Percentiles rank a stretch among this genome's conserved stretches.
Conservation (phyloP, 2,797 vertebrate species). For the Platalea minor region DNA sequence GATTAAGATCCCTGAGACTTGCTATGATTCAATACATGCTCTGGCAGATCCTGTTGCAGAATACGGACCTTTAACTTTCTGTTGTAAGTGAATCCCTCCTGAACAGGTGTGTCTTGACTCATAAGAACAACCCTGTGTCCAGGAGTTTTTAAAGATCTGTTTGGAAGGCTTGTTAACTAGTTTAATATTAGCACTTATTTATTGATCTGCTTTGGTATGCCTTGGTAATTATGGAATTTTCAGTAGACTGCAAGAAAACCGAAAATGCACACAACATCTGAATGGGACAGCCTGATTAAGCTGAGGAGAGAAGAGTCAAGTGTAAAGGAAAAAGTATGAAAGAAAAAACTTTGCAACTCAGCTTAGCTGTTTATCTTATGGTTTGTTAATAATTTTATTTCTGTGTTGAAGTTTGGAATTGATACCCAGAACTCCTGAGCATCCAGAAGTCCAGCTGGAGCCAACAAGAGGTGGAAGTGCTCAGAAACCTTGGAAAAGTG, state of each 20-base stretch:
- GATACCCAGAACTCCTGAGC: neutral
- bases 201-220: neutral
- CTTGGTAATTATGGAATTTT: neutral
- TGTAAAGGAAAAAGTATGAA: neutral
- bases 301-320: neutral
- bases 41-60: neutral
- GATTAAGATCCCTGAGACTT: neutral
- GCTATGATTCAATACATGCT: fast-evolving
- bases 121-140: neutral
- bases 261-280: neutral
- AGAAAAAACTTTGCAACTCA: fast-evolving
- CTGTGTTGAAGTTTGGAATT: neutral
- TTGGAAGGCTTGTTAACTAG: neutral
- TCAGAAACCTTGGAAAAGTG: neutral
- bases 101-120: neutral
- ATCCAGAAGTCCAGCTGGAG: neutral
- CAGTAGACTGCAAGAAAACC: neutral
- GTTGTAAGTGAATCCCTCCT: neutral
- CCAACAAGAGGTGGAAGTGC: neutral
- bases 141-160: neutral
- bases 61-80: neutral
- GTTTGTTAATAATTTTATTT: neutral
- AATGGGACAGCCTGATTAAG: neutral
- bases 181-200: neutral
- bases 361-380: neutral